Conservation (phyloP, 2,797 vertebrate species). For the Sebastes variabilis region DNA sequence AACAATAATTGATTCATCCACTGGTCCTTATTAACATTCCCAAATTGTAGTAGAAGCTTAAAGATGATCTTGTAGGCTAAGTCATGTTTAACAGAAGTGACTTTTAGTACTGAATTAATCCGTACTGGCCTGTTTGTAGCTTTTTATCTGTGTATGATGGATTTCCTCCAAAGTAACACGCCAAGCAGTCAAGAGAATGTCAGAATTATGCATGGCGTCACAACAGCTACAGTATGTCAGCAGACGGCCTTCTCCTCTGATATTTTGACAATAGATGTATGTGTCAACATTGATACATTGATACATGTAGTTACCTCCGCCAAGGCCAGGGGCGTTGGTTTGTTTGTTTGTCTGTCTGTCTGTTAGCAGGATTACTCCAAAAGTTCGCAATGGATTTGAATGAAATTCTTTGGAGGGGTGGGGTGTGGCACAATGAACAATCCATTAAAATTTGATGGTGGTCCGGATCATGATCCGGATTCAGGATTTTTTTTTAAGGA, state of each 20-base stretch:
- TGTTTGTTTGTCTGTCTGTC: too few relatives aligned
- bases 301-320: neutral
- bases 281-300: neutral
- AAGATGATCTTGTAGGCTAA: neutral
- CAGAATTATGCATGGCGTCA: slow-evolving; percentile 5
- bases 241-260: neutral
- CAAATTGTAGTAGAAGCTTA: neutral
- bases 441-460: too few relatives aligned
- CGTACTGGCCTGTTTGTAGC: neutral
- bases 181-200: neutral
- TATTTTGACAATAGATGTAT: slow-evolving; percentile 5
- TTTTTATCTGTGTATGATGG: slow-evolving; percentile 12
- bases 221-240: neutral
- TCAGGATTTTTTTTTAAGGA: too few relatives aligned
- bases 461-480: too few relatives aligned
- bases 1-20: neutral
- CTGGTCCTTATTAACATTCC: neutral
- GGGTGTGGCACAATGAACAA: too few relatives aligned
- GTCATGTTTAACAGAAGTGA: neutral
- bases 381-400: too few relatives aligned
- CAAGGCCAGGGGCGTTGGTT: too few relatives aligned
- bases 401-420: too few relatives aligned
- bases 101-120: neutral
- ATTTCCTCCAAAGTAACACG: slow-evolving; percentile 13
- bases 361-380: too few relatives aligned